Evolutionary conservation across 2,888 invertebrate species (phyloP).

Genomic region (Pecten maximus): DNA sequence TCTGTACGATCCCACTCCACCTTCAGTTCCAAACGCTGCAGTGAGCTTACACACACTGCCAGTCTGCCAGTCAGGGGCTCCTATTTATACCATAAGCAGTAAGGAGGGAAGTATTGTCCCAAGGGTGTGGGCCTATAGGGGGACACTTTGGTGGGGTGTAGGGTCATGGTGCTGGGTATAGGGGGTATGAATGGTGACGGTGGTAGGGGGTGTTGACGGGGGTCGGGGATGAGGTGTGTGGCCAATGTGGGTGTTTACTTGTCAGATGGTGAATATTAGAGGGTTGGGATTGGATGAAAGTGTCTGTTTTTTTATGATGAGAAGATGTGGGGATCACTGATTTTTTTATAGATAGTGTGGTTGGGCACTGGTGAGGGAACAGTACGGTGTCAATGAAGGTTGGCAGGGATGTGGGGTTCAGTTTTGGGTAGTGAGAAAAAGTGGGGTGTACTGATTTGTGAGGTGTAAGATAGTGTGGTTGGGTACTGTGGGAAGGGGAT

Average conservation of each 20-base stretch:
- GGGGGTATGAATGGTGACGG: not conserved
- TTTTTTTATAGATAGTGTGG: no score
- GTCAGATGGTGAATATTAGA: not conserved
- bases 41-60: slow-evolving; percentile 25
- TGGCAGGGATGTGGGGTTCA: not conserved
- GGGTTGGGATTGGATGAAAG: not conserved
- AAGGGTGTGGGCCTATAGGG: not conserved
- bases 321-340: not conserved
- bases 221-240: not conserved
- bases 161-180: not conserved
- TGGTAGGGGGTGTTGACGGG: not conserved
- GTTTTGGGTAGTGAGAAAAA: no score
- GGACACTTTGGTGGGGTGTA: not conserved
- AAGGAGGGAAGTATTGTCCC: not conserved
- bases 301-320: not conserved
- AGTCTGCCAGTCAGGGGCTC: not conserved
- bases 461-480: no score
- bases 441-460: no score
- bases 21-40: not conserved
- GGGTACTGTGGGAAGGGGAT: no score
- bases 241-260: not conserved
- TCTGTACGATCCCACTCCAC: not conserved
- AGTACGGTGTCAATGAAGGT: not conserved
- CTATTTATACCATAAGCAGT: not conserved
- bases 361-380: no score